These are phyloP conservation scores for Nyctibius grandis DNA, from an alignment of 2,797 vertebrate species.

Conservation along the genomic window DNA sequence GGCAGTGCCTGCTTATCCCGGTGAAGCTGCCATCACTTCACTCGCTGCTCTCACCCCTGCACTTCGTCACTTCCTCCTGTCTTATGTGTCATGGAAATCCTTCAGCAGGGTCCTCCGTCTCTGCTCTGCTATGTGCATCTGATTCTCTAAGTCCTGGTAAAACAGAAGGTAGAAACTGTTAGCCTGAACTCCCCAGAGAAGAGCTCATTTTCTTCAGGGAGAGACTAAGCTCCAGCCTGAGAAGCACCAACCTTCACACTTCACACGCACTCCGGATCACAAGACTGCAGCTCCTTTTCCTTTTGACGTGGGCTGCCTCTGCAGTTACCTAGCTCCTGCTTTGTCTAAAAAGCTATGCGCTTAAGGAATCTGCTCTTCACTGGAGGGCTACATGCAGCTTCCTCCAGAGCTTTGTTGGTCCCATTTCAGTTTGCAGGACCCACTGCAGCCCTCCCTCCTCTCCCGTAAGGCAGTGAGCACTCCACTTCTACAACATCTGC, in stretches of 20 bases:
- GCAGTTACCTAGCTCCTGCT: background rate
- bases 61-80: constrained; percentile 21
- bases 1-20: constrained; percentile 69
- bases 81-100: constrained; percentile 98
- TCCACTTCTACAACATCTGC: background rate
- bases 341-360: background rate
- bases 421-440: background rate
- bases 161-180: constrained; percentile 23
- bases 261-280: background rate
- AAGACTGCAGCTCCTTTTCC: background rate
- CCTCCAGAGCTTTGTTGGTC: background rate
- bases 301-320: background rate
- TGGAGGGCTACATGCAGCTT: background rate
- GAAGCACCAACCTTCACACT: background rate
- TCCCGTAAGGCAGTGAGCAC: background rate
- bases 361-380: background rate
- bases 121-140: constrained; percentile 99
- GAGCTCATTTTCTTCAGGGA: background rate
- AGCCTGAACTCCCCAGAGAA: background rate
- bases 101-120: constrained; percentile 97
- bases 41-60: constrained; percentile 66
- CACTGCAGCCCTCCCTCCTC: background rate
- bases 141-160: constrained; percentile 95
- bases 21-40: constrained; percentile 59
- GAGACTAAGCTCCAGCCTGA: background rate